These are phyloP conservation scores for Rotaria sp. DNA, from an alignment of 2,888 invertebrate species.

Conservation along the genomic window DNA sequence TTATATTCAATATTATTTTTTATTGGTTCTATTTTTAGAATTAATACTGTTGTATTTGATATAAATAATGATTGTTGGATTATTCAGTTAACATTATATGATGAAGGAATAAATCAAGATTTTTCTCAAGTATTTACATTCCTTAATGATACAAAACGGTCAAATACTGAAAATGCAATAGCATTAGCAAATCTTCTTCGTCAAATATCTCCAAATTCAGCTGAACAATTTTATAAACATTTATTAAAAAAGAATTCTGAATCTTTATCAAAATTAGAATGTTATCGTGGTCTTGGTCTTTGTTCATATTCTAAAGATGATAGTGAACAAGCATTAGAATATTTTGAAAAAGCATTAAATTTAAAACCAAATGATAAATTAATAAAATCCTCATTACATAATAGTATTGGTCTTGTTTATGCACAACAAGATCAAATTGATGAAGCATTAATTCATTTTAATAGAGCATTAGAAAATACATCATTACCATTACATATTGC, in stretches of 20 bases:
- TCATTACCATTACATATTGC: not conserved
- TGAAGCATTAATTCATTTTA: not conserved
- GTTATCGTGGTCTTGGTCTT: not conserved
- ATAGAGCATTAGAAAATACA: not conserved
- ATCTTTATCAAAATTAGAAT: not conserved
- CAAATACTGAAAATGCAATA: not conserved
- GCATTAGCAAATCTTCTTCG: not conserved
- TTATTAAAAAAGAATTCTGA: not conserved
- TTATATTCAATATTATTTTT: not conserved
- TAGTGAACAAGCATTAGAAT: not conserved
- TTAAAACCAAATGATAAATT: not conserved
- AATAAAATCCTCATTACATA: not conserved
- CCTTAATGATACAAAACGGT: not conserved
- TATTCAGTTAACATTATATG: slow-evolving; percentile 15
- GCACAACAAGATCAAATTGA: not conserved
- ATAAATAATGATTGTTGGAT: not conserved
- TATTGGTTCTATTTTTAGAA: slow-evolving; percentile 15
- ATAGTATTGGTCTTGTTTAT: slow-evolving; percentile 10
- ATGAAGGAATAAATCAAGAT: not conserved
- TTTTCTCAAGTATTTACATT: not conserved
- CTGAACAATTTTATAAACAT: slow-evolving; percentile 9
- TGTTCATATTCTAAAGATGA: not conserved
- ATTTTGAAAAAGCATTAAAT: slow-evolving; percentile 5
- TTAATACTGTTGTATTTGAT: not conserved
- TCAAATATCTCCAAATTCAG: not conserved